Evolutionary conservation across 2,113 vertebrate species (phyloP), one percentile per base, ranked within the genome.

Genomic region (Oostethus manadensis): DNA sequence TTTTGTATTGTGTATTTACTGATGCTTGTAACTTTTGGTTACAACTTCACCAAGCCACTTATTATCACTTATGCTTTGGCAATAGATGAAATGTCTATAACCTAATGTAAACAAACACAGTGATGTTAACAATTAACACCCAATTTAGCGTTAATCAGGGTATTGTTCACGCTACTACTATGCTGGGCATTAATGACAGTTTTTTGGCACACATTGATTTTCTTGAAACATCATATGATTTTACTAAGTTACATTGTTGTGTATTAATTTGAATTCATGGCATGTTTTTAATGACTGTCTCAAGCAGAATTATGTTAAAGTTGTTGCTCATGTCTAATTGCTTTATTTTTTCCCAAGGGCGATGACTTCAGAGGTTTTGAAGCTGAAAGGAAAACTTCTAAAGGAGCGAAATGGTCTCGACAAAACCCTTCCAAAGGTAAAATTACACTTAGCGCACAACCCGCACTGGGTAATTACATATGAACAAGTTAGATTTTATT

Each of bases 321-420:
- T 29, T 51, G n/a, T 10, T 54, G 51, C 9, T 42, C 26, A 10
- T 62, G 9, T 51, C 8, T 86, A 81, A 80, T 83, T 53, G 15
- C 49, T 49, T 84, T 40, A 35, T 73, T 68, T 80, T 73, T 15
- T 60, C 71, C 77, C 83, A 75, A 90, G 88, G 89, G 92, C 70
- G 92, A 93, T 64, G 91, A 91, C 68, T 94, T 94, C 80, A 84
- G 73, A 89, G 94, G 93, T 71, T 95, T 95, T 89, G 90, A 87
- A 77, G 83, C 87, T 69, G 90, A 92, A 60, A 89, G 87, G 65
- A 87, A 87, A 76, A 60, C 80, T 57, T 77, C 75, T 70, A 87
- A 82, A 71, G 86, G 82, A 77, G 79, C 86, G 20, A 58, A 79
- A 62, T 85, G 84, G 50, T 80, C 85, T 15, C 87, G 89, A 72